Conservation (phyloP, 1,140 invertebrate species). For the Drosophila ironensis region DNA sequence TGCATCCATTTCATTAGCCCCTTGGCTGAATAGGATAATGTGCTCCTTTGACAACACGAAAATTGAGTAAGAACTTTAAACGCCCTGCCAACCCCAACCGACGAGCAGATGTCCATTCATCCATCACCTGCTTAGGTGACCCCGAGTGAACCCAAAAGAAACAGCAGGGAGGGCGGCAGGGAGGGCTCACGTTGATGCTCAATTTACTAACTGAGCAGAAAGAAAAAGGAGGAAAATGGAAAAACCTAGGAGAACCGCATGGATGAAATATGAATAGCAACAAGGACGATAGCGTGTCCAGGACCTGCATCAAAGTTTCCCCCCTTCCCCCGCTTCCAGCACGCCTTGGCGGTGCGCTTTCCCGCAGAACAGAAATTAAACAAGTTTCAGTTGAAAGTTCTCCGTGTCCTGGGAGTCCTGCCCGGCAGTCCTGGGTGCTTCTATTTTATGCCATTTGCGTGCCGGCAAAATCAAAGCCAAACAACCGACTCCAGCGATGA, state of each 20-base stretch:
- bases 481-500: conserved; percentile 45
- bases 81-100: conserved; percentile 5
- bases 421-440: background rate
- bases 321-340: background rate
- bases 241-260: conserved; percentile 19
- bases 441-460: conserved; percentile 57
- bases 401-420: conserved; percentile 8
- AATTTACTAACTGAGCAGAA: conserved; percentile 48
- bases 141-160: conserved; percentile 43
- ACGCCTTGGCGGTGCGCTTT: conserved; percentile 16
- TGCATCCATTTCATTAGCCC: conserved; percentile 16
- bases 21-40: conserved; percentile 1
- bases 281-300: conserved; percentile 47
- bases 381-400: conserved; percentile 22
- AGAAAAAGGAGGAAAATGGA: conserved; percentile 1
- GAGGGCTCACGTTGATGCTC: conserved; percentile 47
- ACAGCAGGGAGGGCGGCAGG: conserved; percentile 21
- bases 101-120: background rate
- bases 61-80: background rate
- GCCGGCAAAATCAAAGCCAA: conserved; percentile 63
- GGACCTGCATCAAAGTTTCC: conserved; percentile 54
- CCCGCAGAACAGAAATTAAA: conserved; percentile 43
- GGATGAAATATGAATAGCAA: conserved; percentile 61
- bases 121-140: conserved; percentile 28
- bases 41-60: background rate